A percentile compares a stretch with the other conserved stretches of the same genome.
These are phyloP conservation scores for Elmis aenea DNA, from an alignment of 2,888 invertebrate genomes.

Conservation along the genomic window DNA sequence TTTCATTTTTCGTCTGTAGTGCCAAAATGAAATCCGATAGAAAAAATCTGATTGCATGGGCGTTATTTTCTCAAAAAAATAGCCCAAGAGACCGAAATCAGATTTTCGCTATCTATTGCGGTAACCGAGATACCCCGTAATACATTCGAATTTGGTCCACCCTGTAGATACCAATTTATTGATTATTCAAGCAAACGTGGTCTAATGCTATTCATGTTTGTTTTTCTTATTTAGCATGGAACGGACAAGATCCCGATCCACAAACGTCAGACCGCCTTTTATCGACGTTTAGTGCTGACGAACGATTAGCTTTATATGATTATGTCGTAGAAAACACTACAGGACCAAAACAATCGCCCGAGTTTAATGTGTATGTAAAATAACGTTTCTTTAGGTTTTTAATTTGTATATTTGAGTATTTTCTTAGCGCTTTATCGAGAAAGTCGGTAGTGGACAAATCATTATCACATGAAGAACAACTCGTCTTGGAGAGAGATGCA, in stretches of 20 bases:
- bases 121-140: no score
- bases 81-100: no score
- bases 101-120: no score
- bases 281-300: slow-evolving; percentile 51
- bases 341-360: slow-evolving; percentile 36
- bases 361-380: slow-evolving; percentile 42
- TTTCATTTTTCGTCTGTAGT: no score
- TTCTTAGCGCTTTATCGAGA: slow-evolving; percentile 2
- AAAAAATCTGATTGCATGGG: no score
- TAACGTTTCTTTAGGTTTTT: slow-evolving; percentile 1
- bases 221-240: slow-evolving; percentile 42
- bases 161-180: no score
- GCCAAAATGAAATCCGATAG: no score
- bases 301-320: slow-evolving; percentile 54
- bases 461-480: slow-evolving; percentile 46
- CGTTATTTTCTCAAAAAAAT: no score
- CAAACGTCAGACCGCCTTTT: slow-evolving; percentile 42
- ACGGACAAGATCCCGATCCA: slow-evolving; percentile 41
- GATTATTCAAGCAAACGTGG: no score
- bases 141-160: no score
- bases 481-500: slow-evolving; percentile 55
- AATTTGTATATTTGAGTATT: slow-evolving; percentile 1
- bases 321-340: slow-evolving; percentile 46
- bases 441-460: slow-evolving; percentile 35
- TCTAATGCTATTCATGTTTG: no score